Conservation (phyloP, 2,113 vertebrate species). For the Pholis gunnellus region DNA sequence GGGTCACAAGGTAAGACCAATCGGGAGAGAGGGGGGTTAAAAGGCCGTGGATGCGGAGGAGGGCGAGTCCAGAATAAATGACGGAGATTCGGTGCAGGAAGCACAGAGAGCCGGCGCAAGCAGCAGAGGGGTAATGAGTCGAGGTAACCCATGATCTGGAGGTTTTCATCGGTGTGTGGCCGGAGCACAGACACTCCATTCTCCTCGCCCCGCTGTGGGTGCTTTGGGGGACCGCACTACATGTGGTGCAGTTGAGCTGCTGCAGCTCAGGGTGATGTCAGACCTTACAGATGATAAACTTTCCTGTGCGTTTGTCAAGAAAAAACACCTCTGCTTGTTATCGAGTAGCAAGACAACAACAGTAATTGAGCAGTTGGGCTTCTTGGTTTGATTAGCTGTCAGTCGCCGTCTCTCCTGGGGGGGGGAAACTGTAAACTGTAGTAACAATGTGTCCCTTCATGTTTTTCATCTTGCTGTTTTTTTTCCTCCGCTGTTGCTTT, state of each 20-base stretch:
- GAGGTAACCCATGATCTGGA: conserved; percentile 62
- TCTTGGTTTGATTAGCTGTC: conserved; percentile 29
- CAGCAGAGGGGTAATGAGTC: conserved; percentile 43
- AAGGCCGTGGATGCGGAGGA: conserved; percentile 35
- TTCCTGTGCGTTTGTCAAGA: conserved; percentile 24
- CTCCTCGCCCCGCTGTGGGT: conserved; percentile 19
- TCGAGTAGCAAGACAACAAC: conserved; percentile 33
- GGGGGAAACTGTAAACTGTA: background rate
- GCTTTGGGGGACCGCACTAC: background rate
- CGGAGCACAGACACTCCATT: conserved; percentile 24
- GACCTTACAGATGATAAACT: conserved; percentile 28
- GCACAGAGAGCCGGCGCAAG: conserved; percentile 24
- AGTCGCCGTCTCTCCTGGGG: background rate
- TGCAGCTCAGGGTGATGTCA: conserved; percentile 57
- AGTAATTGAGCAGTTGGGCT: conserved; percentile 45
- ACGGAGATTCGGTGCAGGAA: conserved; percentile 42
- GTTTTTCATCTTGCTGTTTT: conserved; percentile 59
- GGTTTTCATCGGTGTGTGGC: conserved; percentile 47
- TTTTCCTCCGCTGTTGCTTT: conserved; percentile 55
- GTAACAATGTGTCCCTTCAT: conserved; percentile 56
- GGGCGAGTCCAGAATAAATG: conserved; percentile 53
- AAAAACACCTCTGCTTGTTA: conserved; percentile 53
- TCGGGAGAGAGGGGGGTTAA: conserved; percentile 45
- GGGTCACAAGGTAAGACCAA: conserved; percentile 61
- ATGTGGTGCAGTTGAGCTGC: background rate